phyloP scores from a whole-genome alignment of 30 jellyfish, hydroid and myxozoan genomes.

The Aurelia sp. region DNA sequence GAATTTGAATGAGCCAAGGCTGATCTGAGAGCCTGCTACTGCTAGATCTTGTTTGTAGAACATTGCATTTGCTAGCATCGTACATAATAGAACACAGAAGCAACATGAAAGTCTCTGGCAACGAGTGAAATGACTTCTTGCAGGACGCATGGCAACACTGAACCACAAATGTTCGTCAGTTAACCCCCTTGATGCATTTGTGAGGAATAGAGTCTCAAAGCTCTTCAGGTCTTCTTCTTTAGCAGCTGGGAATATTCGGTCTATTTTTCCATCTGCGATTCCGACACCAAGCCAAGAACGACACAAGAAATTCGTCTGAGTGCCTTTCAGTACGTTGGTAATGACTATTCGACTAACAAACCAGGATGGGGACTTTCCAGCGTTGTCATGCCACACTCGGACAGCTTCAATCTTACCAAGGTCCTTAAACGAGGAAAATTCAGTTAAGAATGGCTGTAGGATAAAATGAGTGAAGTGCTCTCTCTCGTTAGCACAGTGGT shows the following conservation, averaged over 20 bases:
- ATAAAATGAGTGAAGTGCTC: too few relatives aligned
- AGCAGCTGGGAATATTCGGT: too few relatives aligned
- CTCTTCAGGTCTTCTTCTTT: too few relatives aligned
- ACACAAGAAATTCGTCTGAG: slow-evolving; percentile 40
- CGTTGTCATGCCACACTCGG: slow-evolving; percentile 81
- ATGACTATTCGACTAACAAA: slow-evolving; percentile 77
- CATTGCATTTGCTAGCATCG: slow-evolving; percentile 91
- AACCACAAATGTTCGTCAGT: too few relatives aligned
- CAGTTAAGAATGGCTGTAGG: too few relatives aligned
- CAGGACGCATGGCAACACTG: slow-evolving; percentile 58
- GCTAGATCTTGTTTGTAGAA: slow-evolving; percentile 17
- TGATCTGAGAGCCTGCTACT: slow-evolving; percentile 34
- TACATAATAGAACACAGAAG: slow-evolving; percentile 58
- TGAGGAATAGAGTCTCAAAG: too few relatives aligned
- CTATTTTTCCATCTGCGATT: slow-evolving; percentile 47
- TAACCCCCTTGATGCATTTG: too few relatives aligned
- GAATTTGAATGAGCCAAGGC: slow-evolving; percentile 44
- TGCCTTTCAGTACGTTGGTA: slow-evolving; percentile 32
- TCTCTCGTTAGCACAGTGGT: too few relatives aligned
- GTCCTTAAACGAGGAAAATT: slow-evolving; percentile 49
- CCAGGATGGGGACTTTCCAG: slow-evolving; percentile 81
- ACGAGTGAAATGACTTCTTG: slow-evolving; percentile 74
- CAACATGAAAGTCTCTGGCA: slow-evolving; percentile 41
- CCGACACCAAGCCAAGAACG: slow-evolving; percentile 79
- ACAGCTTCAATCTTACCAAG: slow-evolving; percentile 58